Conservation (phyloP, 2,888 invertebrate genomes). For the Eupithecia inturbata region DNA sequence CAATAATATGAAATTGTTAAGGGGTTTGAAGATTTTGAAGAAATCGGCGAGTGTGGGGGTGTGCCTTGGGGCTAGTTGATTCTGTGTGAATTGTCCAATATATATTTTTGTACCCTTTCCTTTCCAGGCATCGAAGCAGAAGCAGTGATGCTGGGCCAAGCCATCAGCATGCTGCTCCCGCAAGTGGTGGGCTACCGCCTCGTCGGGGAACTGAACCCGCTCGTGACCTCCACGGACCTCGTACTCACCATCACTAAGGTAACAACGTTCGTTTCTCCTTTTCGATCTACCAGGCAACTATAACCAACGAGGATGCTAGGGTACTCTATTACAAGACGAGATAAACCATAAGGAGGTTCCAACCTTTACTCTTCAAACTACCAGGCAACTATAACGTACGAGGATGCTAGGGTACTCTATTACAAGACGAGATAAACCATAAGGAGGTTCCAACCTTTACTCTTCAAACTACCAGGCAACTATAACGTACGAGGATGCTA, state of each 20-base stretch:
- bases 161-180: conserved; percentile 98
- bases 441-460: too few relatives aligned
- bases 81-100: too few relatives aligned
- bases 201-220: conserved; percentile 90
- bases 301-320: neutral
- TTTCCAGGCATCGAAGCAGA: conserved; percentile 96
- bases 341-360: too few relatives aligned
- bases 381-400: neutral
- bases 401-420: too few relatives aligned
- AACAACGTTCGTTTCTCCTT: neutral
- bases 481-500: neutral
- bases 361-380: neutral
- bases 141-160: conserved; percentile 99
- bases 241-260: conserved; percentile 99
- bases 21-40: too few relatives aligned
- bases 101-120: too few relatives aligned
- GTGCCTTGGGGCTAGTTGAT: too few relatives aligned
- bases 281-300: neutral
- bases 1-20: too few relatives aligned
- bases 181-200: conserved; percentile 98
- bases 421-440: too few relatives aligned
- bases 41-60: too few relatives aligned
- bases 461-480: neutral
- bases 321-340: too few relatives aligned
- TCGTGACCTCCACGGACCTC: conserved; percentile 97